A percentile compares a stretch with the other conserved stretches of the same genome.
These are phyloP conservation scores for Agelas oroides DNA, from an alignment of 37 sponge, comb jelly and placozoan genomes.

Conservation along the genomic window DNA sequence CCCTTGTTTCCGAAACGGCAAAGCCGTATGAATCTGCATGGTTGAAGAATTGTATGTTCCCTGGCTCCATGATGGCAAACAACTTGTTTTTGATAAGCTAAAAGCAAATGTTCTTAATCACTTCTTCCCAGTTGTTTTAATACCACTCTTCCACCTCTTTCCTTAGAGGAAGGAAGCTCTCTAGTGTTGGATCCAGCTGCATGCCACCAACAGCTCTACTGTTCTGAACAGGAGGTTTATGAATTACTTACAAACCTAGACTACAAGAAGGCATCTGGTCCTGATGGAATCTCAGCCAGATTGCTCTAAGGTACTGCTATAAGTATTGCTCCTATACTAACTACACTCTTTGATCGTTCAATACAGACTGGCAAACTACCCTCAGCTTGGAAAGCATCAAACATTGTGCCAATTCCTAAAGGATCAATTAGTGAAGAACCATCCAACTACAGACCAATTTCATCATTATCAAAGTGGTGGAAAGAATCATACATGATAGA, in stretches of 20 bases:
- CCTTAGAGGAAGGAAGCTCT: too few relatives aligned
- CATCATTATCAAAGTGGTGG: neutral
- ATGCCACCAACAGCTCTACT: neutral
- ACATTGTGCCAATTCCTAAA: slow-evolving; percentile 7
- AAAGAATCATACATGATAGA: neutral
- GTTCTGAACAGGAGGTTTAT: neutral
- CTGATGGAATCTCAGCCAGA: slow-evolving; percentile 7
- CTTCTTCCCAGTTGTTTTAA: slow-evolving; percentile 1
- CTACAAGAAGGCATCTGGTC: neutral
- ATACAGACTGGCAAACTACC: neutral
- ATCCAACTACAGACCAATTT: slow-evolving; percentile 30
- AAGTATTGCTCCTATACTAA: neutral
- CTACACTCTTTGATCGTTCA: neutral
- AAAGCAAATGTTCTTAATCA: neutral
- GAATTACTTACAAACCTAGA: neutral
- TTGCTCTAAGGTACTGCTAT: slow-evolving; percentile 4
- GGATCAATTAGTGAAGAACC: neutral
- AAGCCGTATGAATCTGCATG: too few relatives aligned
- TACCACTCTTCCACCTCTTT: neutral
- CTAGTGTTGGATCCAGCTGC: too few relatives aligned
- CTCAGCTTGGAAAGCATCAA: neutral
- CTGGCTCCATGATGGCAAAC: neutral
- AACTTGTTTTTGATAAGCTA: neutral
- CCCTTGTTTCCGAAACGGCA: too few relatives aligned
- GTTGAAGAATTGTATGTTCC: too few relatives aligned